Conservation (phyloP, 2,113 vertebrate genomes). For the Benitochromis conjunctus region DNA sequence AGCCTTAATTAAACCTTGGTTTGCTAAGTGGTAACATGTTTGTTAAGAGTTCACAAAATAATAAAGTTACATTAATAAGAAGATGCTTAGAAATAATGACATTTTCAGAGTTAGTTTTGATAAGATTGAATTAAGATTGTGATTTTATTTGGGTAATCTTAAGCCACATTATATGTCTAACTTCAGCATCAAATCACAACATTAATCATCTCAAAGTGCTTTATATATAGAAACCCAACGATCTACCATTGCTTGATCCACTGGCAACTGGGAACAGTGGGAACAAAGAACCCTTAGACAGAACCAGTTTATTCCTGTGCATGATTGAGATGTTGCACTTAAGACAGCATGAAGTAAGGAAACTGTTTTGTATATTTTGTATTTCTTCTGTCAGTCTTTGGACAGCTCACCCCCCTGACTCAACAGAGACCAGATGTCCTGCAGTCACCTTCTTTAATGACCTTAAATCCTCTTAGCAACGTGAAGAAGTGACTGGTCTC, state of each 20-base stretch:
- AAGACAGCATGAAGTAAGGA: neutral
- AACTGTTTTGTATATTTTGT: neutral
- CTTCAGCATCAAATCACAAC: neutral
- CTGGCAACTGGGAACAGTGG: neutral
- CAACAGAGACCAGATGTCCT: conserved; percentile 5
- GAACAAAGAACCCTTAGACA: neutral
- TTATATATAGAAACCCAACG: neutral
- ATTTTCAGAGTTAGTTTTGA: neutral
- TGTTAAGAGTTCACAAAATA: neutral
- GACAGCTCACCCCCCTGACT: neutral
- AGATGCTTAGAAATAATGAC: neutral
- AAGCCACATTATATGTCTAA: neutral
- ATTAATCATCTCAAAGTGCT: neutral
- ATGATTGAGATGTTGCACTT: neutral
- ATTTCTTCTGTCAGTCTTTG: neutral
- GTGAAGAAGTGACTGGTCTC: neutral
- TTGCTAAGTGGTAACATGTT: neutral
- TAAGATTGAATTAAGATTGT: neutral
- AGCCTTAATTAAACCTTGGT: neutral
- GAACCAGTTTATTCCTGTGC: neutral
- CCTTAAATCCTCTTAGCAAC: conserved; percentile 44
- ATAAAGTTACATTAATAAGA: neutral
- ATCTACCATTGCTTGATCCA: neutral
- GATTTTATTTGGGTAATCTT: neutral
- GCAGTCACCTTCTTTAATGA: neutral